phyloP scores from a whole-genome alignment of 1,140 invertebrate species.

The Phocides pigmalion region DNA sequence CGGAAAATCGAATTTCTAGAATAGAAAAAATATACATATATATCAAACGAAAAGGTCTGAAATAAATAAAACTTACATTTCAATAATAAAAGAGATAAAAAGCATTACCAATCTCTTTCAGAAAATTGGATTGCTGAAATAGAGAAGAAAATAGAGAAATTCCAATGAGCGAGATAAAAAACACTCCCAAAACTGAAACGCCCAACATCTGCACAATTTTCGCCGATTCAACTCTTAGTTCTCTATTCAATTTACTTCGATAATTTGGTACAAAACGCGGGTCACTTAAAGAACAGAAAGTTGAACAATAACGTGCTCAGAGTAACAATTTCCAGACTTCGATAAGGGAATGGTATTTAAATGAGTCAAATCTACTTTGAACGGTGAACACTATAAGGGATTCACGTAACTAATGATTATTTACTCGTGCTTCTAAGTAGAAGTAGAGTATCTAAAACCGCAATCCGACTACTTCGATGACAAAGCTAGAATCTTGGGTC shows the following conservation, averaged over 20 bases:
- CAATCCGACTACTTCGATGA: background rate
- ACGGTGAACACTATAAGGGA: background rate
- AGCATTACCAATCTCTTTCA: too few relatives aligned
- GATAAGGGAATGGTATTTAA: conserved; percentile 1
- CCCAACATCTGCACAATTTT: background rate
- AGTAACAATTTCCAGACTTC: conserved; percentile 7
- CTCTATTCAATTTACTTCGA: conserved; percentile 1
- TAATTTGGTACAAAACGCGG: background rate
- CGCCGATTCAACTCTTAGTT: background rate
- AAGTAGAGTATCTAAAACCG: background rate
- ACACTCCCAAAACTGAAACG: background rate
- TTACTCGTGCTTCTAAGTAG: background rate
- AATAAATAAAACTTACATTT: background rate
- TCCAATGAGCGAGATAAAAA: background rate
- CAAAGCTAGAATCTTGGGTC: background rate
- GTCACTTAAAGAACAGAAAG: background rate
- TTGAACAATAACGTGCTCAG: background rate
- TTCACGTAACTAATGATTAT: background rate
- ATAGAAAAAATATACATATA: too few relatives aligned
- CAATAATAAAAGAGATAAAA: background rate
- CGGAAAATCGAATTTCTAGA: too few relatives aligned
- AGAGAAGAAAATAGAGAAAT: too few relatives aligned
- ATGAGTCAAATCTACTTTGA: background rate
- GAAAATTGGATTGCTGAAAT: too few relatives aligned
- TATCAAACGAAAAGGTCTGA: too few relatives aligned